A percentile compares a stretch with the other conserved stretches of the same genome.
Evolutionary conservation across 1,140 invertebrate species (phyloP).

Genomic region (Zaprionus ornatus): DNA sequence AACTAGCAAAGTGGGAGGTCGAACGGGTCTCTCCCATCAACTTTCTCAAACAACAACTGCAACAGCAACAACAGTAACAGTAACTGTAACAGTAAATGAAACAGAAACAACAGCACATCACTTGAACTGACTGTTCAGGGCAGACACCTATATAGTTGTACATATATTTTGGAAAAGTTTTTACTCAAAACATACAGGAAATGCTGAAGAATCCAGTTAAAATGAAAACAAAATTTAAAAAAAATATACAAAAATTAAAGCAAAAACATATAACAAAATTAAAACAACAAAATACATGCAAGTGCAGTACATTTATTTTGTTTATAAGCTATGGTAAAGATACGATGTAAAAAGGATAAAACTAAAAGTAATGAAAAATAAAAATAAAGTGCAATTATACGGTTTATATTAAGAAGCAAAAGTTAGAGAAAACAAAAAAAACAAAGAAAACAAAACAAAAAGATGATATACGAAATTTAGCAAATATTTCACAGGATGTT

Average conservation of each 20-base stretch:
- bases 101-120: conserved; percentile 47
- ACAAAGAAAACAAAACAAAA: not conserved
- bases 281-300: conserved; percentile 48
- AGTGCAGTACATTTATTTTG: conserved; percentile 57
- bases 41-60: conserved; percentile 28
- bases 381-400: conserved; percentile 80
- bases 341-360: conserved; percentile 58
- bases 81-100: conserved; percentile 24
- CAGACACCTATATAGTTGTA: conserved; percentile 68
- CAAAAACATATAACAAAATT: conserved; percentile 49
- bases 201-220: conserved; percentile 43
- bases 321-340: conserved; percentile 44
- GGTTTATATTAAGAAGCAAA: conserved; percentile 75
- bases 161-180: conserved; percentile 81
- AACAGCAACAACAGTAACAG: conserved; percentile 29
- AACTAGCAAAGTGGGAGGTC: conserved; percentile 20
- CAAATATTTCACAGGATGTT: conserved; percentile 65
- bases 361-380: conserved; percentile 59
- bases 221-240: conserved; percentile 48
- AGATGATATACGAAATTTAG: conserved; percentile 43
- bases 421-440: conserved; percentile 41
- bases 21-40: conserved; percentile 4
- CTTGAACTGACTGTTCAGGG: conserved; percentile 36
- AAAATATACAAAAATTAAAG: conserved; percentile 38
- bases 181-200: conserved; percentile 62